A percentile compares a stretch with the other conserved stretches of the same genome.
phyloP scores from a whole-genome alignment of 2,888 invertebrate genomes.

The Dynastes maya region DNA sequence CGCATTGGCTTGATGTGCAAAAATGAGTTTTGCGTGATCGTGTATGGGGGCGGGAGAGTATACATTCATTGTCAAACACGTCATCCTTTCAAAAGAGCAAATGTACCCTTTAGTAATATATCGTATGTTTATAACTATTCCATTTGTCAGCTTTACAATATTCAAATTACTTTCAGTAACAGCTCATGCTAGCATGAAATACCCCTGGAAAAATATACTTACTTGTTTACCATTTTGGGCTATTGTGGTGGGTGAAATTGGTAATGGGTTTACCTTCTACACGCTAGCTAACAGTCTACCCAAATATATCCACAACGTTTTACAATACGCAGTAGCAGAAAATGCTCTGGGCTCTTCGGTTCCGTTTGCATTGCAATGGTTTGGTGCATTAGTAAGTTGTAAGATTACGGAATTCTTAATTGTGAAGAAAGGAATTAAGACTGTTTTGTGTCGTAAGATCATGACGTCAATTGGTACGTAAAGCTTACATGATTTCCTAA shows the following conservation, averaged over 20 bases:
- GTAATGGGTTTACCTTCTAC: conserved; percentile 82
- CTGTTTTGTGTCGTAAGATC: conserved; percentile 76
- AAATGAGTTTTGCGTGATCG: no score
- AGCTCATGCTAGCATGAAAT: conserved; percentile 62
- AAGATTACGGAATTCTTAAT: conserved; percentile 81
- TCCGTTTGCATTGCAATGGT: conserved; percentile 80
- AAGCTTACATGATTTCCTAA: background rate
- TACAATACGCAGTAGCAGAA: conserved; percentile 77
- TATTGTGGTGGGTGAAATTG: conserved; percentile 80
- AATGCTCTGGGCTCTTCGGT: conserved; percentile 78
- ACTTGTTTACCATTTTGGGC: conserved; percentile 83
- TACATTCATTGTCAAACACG: no score
- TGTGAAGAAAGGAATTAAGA: conserved; percentile 71
- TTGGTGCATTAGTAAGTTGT: conserved; percentile 77
- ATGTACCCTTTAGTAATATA: no score
- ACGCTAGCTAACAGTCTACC: conserved; percentile 82
- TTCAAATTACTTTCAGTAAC: background rate
- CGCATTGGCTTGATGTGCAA: no score
- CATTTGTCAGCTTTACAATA: no score
- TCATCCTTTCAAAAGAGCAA: no score
- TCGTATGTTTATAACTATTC: no score
- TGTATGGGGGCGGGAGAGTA: no score
- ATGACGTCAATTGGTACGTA: conserved; percentile 77
- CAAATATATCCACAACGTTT: conserved; percentile 78
- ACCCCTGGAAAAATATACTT: conserved; percentile 83